Base-by-base conservation (phyloP, 2,113 vertebrate species). In the Oophaga pumilio region DNA sequence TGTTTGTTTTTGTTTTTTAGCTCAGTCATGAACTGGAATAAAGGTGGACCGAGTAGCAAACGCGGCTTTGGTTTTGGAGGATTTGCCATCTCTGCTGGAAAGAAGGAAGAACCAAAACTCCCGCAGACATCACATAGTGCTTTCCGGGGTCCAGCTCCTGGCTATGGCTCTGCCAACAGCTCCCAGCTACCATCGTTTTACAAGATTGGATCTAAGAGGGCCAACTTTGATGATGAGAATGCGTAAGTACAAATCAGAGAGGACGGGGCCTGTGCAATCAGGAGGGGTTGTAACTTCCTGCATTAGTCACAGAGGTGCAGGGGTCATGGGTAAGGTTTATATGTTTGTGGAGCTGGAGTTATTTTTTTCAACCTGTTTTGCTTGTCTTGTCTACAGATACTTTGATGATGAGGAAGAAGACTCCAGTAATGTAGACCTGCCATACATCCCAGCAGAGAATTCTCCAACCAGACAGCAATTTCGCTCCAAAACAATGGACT, bases 321-420 rank as follows among this genome's bases (percentile, higher is more conserved):
- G 33, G 33, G 33, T 43, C 33, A 43, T 43, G 5, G 18, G 17
- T 66, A n/a, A 66, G n/a, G 22, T n/a, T 66, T 66, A 56, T 56
- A 11, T 56, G 17, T 62, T 62, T 20, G 60, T 62, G 18, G 60
- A 62, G 18, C 60, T 62, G 18, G 6, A 62, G 60, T 17, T 22
- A 62, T 43, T 43, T 43, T 43, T 43, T 43, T 43, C n/a, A 56
- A 57, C 53, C 0, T 0, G 50, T 80, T 60, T 11, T 60, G 10
- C 1, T 15, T 28, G 28, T 6, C 24, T 1, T 59, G 13, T 28
- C 15, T 66, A 13, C 49, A 99, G 98, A 7, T 99, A 99, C 92
- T 99, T 99, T 94, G 98, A 99, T 93, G 98, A 99, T 76, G 98
- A 99, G 57, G 98, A 99, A 91, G 98, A 99, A 92, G 97, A 98